Percentiles rank a stretch among this genome's conserved stretches.
phyloP scores from a whole-genome alignment of 2,113 vertebrate species.

The Tamias sibiricus region DNA sequence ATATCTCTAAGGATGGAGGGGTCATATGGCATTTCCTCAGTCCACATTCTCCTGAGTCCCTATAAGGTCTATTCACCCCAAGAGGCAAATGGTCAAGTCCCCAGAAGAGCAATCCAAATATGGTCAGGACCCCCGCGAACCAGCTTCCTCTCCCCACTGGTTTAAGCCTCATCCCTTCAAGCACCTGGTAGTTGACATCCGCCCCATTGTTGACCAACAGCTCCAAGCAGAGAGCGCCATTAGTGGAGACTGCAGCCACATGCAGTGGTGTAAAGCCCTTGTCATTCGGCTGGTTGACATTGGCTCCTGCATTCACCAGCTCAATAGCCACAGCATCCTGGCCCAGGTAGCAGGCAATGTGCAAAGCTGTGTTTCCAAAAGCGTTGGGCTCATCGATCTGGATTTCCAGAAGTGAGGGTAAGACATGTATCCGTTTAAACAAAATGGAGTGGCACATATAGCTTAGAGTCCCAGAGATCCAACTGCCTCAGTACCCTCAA shows the following conservation, averaged over 20 bases:
- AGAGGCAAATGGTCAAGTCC: neutral
- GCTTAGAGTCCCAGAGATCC: constrained; percentile 18
- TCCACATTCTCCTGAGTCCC: neutral
- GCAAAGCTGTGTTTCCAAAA: constrained; percentile 97
- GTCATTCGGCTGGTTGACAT: constrained; percentile 94
- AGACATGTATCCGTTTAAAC: constrained; percentile 13
- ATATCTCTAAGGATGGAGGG: neutral
- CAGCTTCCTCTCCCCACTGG: neutral
- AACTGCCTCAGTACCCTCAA: neutral
- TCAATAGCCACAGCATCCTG: constrained; percentile 95
- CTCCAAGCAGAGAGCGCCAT: constrained; percentile 95
- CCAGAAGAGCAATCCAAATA: neutral
- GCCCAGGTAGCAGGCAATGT: constrained; percentile 96
- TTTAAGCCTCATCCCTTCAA: neutral
- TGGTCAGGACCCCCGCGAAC: neutral
- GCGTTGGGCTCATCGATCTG: constrained; percentile 95
- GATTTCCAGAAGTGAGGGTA: neutral
- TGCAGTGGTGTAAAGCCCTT: constrained; percentile 95
- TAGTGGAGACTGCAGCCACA: constrained; percentile 95
- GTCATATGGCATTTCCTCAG: neutral
- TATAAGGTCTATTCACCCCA: neutral
- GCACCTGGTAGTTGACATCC: constrained; percentile 95
- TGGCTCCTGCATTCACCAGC: constrained; percentile 95
- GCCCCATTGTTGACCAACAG: constrained; percentile 97
- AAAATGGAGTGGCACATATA: neutral